These are phyloP conservation scores for Papilio protenor DNA, from an alignment of 2,888 invertebrate species.

Conservation along the genomic window DNA sequence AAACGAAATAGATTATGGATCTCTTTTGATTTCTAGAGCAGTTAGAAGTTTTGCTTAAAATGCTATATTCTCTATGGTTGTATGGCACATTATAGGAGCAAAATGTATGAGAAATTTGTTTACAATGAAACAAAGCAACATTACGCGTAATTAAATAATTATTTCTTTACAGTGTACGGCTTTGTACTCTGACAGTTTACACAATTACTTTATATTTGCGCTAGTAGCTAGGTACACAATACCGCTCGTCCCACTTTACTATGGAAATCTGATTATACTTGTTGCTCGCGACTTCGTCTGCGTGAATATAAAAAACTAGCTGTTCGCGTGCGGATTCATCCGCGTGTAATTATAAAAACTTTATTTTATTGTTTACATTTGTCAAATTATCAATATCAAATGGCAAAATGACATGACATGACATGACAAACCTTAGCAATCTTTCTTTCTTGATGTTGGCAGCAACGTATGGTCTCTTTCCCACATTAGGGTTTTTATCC, in stretches of 20 bases:
- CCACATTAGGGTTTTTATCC: too few species aligned
- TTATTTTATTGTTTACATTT: too few species aligned
- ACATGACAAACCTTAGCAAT: too few species aligned
- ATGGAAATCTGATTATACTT: conserved; percentile 5
- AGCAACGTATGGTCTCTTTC: too few species aligned
- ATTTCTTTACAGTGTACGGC: background rate
- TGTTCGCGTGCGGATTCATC: too few species aligned
- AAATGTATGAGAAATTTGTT: background rate
- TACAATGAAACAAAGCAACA: conserved; percentile 8
- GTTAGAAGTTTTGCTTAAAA: background rate
- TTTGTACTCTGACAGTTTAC: background rate
- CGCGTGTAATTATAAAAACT: too few species aligned
- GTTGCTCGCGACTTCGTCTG: background rate
- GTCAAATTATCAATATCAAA: too few species aligned
- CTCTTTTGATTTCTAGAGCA: background rate
- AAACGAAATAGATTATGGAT: background rate
- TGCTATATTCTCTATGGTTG: conserved; percentile 1
- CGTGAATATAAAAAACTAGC: too few species aligned
- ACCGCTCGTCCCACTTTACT: background rate
- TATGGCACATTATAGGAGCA: background rate
- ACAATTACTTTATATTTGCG: background rate
- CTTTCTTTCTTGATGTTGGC: too few species aligned
- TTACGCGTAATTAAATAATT: conserved; percentile 13
- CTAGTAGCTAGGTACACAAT: background rate
- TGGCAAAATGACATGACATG: too few species aligned